Evolutionary conservation across 1,140 invertebrate species (phyloP), one percentile per base, ranked within the genome.

Genomic region (Drosophila novamexicana): DNA sequence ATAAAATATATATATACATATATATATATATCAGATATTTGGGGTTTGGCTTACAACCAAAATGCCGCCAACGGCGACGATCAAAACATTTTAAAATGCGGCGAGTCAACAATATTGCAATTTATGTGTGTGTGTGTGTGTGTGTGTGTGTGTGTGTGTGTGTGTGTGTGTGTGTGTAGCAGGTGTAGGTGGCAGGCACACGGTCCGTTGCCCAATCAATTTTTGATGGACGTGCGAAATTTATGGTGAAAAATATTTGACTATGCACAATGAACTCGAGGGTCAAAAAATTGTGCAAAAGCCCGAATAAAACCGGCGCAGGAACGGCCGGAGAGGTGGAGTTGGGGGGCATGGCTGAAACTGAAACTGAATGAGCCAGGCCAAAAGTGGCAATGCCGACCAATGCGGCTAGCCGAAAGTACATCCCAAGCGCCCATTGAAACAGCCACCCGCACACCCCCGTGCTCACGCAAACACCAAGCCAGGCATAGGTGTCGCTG

Each of bases 151-250:
- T 40, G 40, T 29, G 18, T 45, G 57, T 42, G 49, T 54, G 53
- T 44, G 53, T 59, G 54, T 29, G 34, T 44, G 40, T 29, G 39
- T 58, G 57, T 76, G 50, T 70, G 56, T 61, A 18, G 50, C 50
- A 42, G 62, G 50, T 66, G 45, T 62, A 69, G 73, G 77, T 76
- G 81, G 77, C 74, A 66, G 47, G 49, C 50, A 49, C 70, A 80
- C 44, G 77, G 79, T 62, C 37, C 72, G 74, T 53, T 82, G 84
- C 70, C 53, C 84, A 89, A 89, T 89, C 80, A 89, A 89, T 89
- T 89, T 84, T 89, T 89, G 84, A 89, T 89, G 85, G 84, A 84
- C 84, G 84, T 89, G 84, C 84, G 84, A 89, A 89, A 89, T 89
- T 89, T 89, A 89, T 89, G 84, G 84, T 79, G 77, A 84, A 89